Base-by-base conservation (phyloP, 2,113 vertebrate genomes). In the Leuciscus idus region DNA sequence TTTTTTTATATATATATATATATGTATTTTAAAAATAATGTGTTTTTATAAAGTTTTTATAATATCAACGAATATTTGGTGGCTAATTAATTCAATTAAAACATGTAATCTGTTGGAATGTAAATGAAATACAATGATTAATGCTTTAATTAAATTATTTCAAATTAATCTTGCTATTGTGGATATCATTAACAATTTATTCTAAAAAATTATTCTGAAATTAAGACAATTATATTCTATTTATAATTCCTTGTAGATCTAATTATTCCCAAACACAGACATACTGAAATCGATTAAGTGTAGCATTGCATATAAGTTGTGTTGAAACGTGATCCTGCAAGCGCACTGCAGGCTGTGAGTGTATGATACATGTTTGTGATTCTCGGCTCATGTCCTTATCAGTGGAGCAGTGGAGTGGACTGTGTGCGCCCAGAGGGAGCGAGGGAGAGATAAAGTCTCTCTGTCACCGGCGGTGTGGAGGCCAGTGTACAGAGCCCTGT, bases 401-500 rank as follows among this genome's bases (percentile, higher is more conserved):
- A 82, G 26, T 1, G 46, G 19, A 23, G 17, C 12, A 28, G 17
- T 82, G 46, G 62, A 70, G 80, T 82, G 80, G 80, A 82, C 62
- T 19, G 43, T 13, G 91, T 84, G 91, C 85, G 57, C 91, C 91
- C 93, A 61, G 52, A 62, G 81, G 77, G 23, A 62, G 81, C 76
- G 33, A 33, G 81, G 52, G 75, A 79, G 78, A 73, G 75, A 84
- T 78, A 68, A 79, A 59, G 62, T 68, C 62, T 82, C 43, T 82
- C 61, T 82, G 80, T 76, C 73, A 78, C 23, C 26, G 36, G 23
- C 70, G 64, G 81, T 48, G 74, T 72, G 59, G 72, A 74, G 92
- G 92, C 90, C 87, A 89, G 89, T 90, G 89, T 85, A 91, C 52
- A 26, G 90, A 90, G 91, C 92, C 92, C 93, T 11, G 87, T 92